Evolutionary conservation across 2,797 vertebrate genomes (phyloP).

Genomic region (Micropoecilia bifurca): DNA sequence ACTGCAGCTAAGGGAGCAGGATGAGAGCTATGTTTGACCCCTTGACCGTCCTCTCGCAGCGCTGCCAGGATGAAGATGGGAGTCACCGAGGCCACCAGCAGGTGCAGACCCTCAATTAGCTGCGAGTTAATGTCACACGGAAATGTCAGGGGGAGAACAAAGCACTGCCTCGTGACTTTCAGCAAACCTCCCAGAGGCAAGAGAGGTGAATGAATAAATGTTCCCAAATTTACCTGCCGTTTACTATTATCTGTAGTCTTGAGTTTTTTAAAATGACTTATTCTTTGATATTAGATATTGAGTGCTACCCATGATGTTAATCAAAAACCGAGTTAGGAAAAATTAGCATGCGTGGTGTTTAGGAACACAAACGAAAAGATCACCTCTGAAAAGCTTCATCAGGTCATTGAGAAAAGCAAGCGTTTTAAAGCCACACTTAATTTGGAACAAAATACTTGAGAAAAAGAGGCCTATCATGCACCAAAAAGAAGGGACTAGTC

Average conservation of each 20-base stretch:
- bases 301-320: conserved; percentile 6
- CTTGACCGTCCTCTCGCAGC: conserved; percentile 54
- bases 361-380: conserved; percentile 64
- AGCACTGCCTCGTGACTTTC: conserved; percentile 50
- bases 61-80: conserved; percentile 43
- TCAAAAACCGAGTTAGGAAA: conserved; percentile 22
- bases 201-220: background rate
- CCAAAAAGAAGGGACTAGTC: conserved; percentile 66
- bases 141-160: conserved; percentile 58
- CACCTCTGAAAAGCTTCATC: conserved; percentile 69
- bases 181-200: conserved; percentile 27
- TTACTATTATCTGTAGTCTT: background rate
- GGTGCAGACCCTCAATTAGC: conserved; percentile 52
- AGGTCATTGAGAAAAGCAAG: conserved; percentile 62
- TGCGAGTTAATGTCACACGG: conserved; percentile 55
- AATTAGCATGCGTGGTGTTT: conserved; percentile 47
- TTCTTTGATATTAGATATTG: conserved; percentile 21
- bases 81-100: conserved; percentile 49
- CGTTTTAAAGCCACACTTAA: conserved; percentile 64
- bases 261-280: conserved; percentile 49
- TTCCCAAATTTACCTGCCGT: background rate
- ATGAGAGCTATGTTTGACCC: conserved; percentile 63
- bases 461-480: conserved; percentile 55
- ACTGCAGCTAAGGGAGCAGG: conserved; percentile 78
- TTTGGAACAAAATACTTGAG: conserved; percentile 58